phyloP scores from a whole-genome alignment of 1,140 invertebrate genomes.

The Zaprionus camerounensis region DNA sequence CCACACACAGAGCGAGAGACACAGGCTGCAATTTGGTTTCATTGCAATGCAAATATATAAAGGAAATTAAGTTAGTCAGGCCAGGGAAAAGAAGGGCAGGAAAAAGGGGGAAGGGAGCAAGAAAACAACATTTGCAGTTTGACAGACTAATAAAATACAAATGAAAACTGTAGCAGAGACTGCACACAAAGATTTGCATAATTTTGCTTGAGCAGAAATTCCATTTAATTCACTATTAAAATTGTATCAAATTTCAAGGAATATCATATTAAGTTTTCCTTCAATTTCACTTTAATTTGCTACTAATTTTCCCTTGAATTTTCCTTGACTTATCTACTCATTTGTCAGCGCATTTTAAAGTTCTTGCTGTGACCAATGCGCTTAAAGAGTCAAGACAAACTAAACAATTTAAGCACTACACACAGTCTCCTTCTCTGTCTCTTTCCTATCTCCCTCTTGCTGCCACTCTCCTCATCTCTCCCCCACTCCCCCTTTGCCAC shows the following conservation, averaged over 20 bases:
- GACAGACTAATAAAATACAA: slow-evolving; percentile 13
- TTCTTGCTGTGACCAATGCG: neutral
- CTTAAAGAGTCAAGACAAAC: slow-evolving; percentile 5
- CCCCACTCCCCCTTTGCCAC: neutral
- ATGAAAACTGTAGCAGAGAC: neutral
- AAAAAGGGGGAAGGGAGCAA: neutral
- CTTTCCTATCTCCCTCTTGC: neutral
- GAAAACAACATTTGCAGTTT: neutral
- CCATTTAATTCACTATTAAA: neutral
- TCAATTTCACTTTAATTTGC: too few species aligned
- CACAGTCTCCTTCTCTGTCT: neutral
- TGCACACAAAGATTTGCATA: neutral
- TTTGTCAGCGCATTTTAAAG: neutral
- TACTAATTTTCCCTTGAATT: too few species aligned
- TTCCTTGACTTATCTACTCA: neutral
- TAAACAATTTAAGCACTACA: neutral
- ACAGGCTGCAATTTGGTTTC: slow-evolving; percentile 29
- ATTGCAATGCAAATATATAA: slow-evolving; percentile 14
- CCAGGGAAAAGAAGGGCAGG: neutral
- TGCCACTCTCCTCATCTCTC: neutral
- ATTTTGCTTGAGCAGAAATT: neutral
- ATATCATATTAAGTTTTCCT: neutral
- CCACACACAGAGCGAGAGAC: neutral
- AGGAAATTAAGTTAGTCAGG: slow-evolving; percentile 9
- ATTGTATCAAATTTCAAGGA: neutral